Evolutionary conservation across 35 echinoderm and acorn worm species (phyloP).

Genomic region (Heliocidaris tuberculata): DNA sequence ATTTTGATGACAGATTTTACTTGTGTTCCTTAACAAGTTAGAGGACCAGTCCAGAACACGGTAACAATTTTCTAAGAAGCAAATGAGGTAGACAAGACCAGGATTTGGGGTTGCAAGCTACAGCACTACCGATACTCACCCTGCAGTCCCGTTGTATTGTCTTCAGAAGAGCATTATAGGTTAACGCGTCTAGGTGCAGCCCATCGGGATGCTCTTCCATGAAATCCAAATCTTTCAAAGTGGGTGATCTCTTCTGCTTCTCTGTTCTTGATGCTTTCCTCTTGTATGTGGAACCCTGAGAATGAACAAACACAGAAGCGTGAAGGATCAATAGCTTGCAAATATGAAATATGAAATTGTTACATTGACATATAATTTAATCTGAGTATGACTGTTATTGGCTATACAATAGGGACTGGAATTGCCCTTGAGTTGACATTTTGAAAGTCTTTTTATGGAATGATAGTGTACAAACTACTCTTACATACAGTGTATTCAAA

Average conservation of each 20-base stretch:
- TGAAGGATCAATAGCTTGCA: not conserved
- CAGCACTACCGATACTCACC: constrained; percentile 52
- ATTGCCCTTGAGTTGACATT: too few species aligned
- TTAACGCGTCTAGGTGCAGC: constrained; percentile 69
- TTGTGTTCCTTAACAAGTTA: too few species aligned
- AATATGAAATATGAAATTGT: not conserved
- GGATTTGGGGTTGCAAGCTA: too few species aligned
- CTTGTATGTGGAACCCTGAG: constrained; percentile 90
- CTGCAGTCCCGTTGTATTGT: constrained; percentile 92
- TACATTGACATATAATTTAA: too few species aligned
- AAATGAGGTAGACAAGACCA: too few species aligned
- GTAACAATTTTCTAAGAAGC: too few species aligned
- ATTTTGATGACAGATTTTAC: too few species aligned
- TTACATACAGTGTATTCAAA: not conserved
- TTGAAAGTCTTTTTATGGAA: too few species aligned
- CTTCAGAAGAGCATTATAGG: constrained; percentile 88
- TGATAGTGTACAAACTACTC: too few species aligned
- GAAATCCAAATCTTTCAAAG: constrained; percentile 97
- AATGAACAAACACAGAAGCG: not conserved
- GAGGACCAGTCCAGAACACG: too few species aligned
- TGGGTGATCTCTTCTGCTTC: constrained; percentile 82
- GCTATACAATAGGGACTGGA: too few species aligned
- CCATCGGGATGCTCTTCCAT: constrained; percentile 83
- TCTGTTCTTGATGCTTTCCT: constrained; percentile 90
- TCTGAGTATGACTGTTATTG: too few species aligned